Conservation (phyloP, 2,113 vertebrate genomes). For the Falcunculus frontatus region DNA sequence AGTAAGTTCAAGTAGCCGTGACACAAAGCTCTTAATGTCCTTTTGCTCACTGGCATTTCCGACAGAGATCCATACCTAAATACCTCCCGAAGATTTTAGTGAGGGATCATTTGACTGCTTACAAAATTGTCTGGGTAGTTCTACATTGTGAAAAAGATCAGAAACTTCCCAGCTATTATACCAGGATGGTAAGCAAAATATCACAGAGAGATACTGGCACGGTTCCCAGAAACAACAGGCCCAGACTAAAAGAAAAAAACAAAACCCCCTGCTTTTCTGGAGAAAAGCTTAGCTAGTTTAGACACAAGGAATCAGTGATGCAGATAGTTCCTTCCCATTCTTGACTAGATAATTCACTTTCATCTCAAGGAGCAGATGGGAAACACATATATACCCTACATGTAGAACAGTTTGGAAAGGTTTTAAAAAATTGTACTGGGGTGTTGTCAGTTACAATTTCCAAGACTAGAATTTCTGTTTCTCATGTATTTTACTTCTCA, state of each 20-base stretch:
- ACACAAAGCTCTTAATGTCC: background rate
- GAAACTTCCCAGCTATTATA: background rate
- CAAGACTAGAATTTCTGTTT: background rate
- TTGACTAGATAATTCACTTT: background rate
- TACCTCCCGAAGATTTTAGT: background rate
- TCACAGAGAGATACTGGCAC: background rate
- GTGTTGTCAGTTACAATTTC: background rate
- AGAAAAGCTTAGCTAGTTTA: background rate
- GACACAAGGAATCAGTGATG: background rate
- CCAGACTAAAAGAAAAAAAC: background rate
- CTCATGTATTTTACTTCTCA: background rate
- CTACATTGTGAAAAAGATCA: background rate
- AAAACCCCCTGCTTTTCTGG: background rate
- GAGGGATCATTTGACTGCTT: background rate
- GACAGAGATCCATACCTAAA: background rate
- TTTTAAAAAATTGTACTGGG: background rate
- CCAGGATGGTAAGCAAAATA: constrained; percentile 17
- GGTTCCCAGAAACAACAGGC: background rate
- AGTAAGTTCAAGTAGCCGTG: background rate
- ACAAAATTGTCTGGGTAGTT: background rate
- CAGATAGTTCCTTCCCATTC: background rate
- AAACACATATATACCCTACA: background rate
- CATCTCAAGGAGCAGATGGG: constrained; percentile 6
- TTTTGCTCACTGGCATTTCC: background rate
- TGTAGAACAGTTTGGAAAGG: background rate